phyloP scores from a whole-genome alignment of 1,140 invertebrate genomes.

The Phenacoccus solenopsis region DNA sequence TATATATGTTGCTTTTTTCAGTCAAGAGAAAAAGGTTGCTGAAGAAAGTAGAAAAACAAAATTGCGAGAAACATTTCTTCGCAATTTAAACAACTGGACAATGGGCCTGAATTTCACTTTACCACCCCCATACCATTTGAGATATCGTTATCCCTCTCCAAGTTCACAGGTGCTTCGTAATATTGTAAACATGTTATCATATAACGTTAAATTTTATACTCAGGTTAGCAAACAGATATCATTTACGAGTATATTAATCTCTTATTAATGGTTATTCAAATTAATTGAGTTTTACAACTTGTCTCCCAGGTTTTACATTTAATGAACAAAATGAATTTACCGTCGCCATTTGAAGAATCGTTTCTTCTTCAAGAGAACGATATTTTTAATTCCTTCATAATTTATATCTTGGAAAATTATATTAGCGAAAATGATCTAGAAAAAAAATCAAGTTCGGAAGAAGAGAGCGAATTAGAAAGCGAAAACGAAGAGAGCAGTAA shows the following conservation, averaged over 20 bases:
- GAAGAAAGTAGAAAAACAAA: slow-evolving; percentile 27
- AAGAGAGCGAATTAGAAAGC: slow-evolving; percentile 73
- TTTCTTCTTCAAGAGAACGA: slow-evolving; percentile 31
- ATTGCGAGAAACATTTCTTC: slow-evolving; percentile 49
- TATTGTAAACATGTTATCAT: slow-evolving; percentile 59
- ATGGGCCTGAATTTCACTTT: slow-evolving; percentile 50
- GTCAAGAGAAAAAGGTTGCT: background rate
- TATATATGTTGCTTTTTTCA: background rate
- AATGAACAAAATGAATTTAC: slow-evolving; percentile 91
- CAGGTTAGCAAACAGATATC: slow-evolving; percentile 32
- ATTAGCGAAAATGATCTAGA: background rate
- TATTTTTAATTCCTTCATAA: slow-evolving; percentile 1
- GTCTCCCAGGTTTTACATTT: slow-evolving; percentile 67
- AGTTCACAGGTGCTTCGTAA: slow-evolving; percentile 57
- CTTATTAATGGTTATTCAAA: slow-evolving; percentile 9
- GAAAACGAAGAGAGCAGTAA: slow-evolving; percentile 38
- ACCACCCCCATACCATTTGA: slow-evolving; percentile 55
- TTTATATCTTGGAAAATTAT: background rate
- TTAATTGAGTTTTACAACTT: slow-evolving; percentile 18
- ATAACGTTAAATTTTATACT: slow-evolving; percentile 65
- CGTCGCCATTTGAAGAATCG: slow-evolving; percentile 61
- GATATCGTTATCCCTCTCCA: slow-evolving; percentile 62
- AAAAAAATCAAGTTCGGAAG: slow-evolving; percentile 32
- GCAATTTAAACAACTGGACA: slow-evolving; percentile 53
- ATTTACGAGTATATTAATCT: too few species aligned